Evolutionary conservation across 2,797 vertebrate genomes (phyloP).

Genomic region (Natrix natrix): DNA sequence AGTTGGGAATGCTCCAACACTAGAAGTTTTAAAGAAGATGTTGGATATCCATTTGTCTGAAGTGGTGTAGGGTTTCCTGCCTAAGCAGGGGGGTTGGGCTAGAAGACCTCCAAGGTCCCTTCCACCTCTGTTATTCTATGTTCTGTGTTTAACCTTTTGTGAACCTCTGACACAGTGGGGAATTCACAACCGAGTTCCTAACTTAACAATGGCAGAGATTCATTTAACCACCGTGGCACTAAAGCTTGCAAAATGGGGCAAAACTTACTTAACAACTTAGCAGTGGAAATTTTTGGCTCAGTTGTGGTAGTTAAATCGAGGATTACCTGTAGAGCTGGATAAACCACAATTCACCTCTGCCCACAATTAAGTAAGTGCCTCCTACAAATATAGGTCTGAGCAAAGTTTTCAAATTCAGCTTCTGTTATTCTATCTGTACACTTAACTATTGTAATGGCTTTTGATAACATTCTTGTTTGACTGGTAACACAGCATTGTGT

Average conservation of each 20-base stretch:
- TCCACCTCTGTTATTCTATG: no score
- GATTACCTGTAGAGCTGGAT: neutral
- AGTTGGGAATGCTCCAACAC: no score
- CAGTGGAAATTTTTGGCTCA: neutral
- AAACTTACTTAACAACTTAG: neutral
- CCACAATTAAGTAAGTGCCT: neutral
- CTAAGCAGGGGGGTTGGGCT: no score
- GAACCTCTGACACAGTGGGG: no score
- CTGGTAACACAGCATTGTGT: neutral
- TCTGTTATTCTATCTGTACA: neutral
- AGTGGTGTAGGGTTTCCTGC: no score
- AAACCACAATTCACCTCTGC: neutral
- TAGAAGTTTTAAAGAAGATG: no score
- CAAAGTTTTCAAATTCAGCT: neutral
- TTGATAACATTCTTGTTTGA: neutral
- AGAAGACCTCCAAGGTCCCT: no score
- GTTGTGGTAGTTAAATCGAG: neutral
- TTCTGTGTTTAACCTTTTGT: no score
- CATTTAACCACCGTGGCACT: neutral
- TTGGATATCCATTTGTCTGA: no score
- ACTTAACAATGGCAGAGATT: neutral
- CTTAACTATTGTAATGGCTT: neutral
- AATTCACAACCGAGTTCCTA: neutral
- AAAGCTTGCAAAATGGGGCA: neutral
- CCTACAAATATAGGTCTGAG: neutral